Conservation (phyloP, 1,140 invertebrate species). For the Drosophila nannoptera region DNA sequence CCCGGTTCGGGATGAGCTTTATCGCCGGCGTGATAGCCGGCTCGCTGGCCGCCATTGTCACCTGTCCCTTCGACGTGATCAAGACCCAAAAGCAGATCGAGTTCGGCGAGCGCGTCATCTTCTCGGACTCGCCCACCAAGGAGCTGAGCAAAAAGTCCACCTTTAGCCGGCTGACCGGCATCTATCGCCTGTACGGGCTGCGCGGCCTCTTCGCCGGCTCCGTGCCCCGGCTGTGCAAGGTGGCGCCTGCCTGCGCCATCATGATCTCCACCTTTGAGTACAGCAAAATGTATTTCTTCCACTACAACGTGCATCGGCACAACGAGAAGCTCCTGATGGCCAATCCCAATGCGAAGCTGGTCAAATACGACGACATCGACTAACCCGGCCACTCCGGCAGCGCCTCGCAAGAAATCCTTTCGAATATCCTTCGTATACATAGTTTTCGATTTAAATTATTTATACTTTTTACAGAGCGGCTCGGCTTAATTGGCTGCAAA, state of each 20-base stretch:
- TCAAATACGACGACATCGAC: conserved; percentile 46
- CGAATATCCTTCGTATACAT: background rate
- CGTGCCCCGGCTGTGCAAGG: conserved; percentile 92
- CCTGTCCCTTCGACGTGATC: conserved; percentile 98
- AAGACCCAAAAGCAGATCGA: conserved; percentile 99
- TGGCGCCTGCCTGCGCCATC: conserved; percentile 97
- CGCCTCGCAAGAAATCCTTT: background rate
- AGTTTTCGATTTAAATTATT: conserved; percentile 32
- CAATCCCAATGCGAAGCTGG: conserved; percentile 41
- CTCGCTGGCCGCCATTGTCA: conserved; percentile 92
- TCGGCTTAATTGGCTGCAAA: conserved; percentile 9
- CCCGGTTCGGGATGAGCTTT: conserved; percentile 90
- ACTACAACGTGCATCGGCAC: conserved; percentile 81
- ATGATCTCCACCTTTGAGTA: conserved; percentile 98
- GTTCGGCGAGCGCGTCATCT: conserved; percentile 91
- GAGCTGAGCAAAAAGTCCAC: conserved; percentile 59
- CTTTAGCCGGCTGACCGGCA: conserved; percentile 81
- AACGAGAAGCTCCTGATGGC: conserved; percentile 57
- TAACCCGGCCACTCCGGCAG: conserved; percentile 3
- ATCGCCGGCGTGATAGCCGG: conserved; percentile 91
- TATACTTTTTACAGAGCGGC: background rate
- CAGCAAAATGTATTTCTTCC: conserved; percentile 91
- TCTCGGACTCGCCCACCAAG: conserved; percentile 81
- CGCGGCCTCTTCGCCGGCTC: conserved; percentile 89
- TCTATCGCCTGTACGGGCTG: conserved; percentile 85